These are phyloP conservation scores for Pelobates cultripes DNA, from an alignment of 2,797 vertebrate species.

Conservation along the genomic window DNA sequence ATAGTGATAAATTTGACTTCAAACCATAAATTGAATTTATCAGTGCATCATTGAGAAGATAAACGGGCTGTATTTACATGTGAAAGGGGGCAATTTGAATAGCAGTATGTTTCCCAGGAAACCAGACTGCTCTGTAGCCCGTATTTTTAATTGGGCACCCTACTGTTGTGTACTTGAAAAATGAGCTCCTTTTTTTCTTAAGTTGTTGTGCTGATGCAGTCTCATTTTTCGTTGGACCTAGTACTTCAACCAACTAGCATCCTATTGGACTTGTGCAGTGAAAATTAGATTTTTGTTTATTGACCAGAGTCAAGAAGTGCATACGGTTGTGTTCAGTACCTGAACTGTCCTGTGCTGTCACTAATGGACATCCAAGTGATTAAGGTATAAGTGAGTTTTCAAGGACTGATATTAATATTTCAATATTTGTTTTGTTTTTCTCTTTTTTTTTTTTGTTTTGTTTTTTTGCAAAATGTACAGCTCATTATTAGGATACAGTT, in stretches of 20 bases:
- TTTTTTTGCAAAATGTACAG: too few species aligned
- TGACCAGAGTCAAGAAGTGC: not conserved
- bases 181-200: slow-evolving; percentile 26
- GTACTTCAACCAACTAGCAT: slow-evolving; percentile 1
- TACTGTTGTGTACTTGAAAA: slow-evolving; percentile 28
- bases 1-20: slow-evolving; percentile 6
- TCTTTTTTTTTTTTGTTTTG: too few species aligned
- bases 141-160: slow-evolving; percentile 27
- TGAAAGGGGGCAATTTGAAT: slow-evolving; percentile 44
- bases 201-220: not conserved
- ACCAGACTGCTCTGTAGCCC: slow-evolving; percentile 20
- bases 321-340: not conserved
- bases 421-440: too few species aligned
- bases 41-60: slow-evolving; percentile 12
- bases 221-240: slow-evolving; percentile 6
- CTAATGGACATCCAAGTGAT: not conserved
- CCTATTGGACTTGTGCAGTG: not conserved
- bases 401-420: too few species aligned
- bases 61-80: slow-evolving; percentile 37
- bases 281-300: not conserved
- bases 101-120: slow-evolving; percentile 37
- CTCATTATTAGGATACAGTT: too few species aligned
- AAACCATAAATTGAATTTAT: slow-evolving; percentile 12
- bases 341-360: not conserved
- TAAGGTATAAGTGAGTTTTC: too few species aligned